Evolutionary conservation across 2,113 vertebrate genomes (phyloP), one percentile per base, ranked within the genome.

Genomic region (Cephalophus harveyi): DNA sequence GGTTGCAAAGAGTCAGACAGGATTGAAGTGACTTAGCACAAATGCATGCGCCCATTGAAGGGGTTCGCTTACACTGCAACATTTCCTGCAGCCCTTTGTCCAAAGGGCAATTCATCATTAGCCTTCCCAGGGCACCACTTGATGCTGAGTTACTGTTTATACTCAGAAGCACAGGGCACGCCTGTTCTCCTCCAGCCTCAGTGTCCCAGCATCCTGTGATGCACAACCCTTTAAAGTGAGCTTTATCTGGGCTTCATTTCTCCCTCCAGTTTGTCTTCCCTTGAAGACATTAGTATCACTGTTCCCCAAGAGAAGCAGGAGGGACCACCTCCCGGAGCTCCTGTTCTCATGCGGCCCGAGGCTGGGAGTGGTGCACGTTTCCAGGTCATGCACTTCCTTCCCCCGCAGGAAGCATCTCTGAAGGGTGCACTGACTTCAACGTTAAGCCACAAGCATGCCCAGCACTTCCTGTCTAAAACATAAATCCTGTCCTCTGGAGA

Each of bases 301-400:
- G 28, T 40, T 71, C 19, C 43, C 83, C 15, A 7, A 55, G 1
- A 33, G 43, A 74, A 86, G 30, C 33, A 46, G 36, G 33, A 85
- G 4, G 46, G 23, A 81, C 12, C 7, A 74, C 9, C 13, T 79
- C 2, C 15, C 7, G 7, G 67, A n/a, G 82, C 33, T 33, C 25
- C 25, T 15, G 52, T 36, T n/a, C 50, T 8, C 30, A 1, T 3
- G 12, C 0, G 36, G 11, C 15, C 33, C 1, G 0, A 28, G 14
- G 9, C 57, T 23, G 14, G 52, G 52, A 48, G 16, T 33, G 11
- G 28, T 46, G 48, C 13, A 0, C 0, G 7, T 30, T 27, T 33
- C 33, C n/a, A 8, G 6, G 16, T 0, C 48, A 54, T 30, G 2
- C 6, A 46, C 43, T 5, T 36, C 43, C 43, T 43, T 50, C 46